Evolutionary conservation across 2,113 vertebrate genomes (phyloP).

Genomic region (Sterrhoptilus dennistouni): DNA sequence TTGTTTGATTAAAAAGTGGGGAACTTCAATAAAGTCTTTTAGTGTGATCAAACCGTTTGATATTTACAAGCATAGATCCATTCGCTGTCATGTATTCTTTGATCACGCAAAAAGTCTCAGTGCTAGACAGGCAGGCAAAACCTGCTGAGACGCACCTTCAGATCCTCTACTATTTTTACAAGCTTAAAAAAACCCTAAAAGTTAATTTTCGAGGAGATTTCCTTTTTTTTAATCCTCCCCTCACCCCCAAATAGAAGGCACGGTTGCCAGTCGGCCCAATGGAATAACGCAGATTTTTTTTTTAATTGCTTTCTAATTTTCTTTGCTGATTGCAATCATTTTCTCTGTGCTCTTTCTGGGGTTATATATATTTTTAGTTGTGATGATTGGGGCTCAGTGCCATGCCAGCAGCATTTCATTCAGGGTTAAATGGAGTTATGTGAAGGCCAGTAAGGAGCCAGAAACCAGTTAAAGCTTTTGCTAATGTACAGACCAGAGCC

Average conservation of each 20-base stretch:
- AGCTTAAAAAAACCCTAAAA: background rate
- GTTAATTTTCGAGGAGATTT: background rate
- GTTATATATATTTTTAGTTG: background rate
- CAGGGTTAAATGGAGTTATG: background rate
- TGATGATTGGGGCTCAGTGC: background rate
- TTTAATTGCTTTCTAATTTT: background rate
- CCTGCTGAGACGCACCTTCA: background rate
- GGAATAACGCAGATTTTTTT: background rate
- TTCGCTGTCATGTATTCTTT: constrained; percentile 70
- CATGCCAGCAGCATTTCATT: background rate
- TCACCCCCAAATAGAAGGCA: background rate
- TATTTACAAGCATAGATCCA: constrained; percentile 50
- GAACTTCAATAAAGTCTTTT: constrained; percentile 26
- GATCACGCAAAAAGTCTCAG: constrained; percentile 50
- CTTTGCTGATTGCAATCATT: background rate
- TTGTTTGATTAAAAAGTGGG: constrained; percentile 29
- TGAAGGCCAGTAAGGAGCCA: background rate
- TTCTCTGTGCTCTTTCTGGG: background rate
- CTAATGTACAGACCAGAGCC: background rate
- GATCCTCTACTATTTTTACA: constrained; percentile 5
- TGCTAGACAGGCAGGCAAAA: background rate
- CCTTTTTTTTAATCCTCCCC: background rate
- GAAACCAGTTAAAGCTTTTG: background rate
- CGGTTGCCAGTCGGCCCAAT: background rate
- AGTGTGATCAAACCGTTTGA: constrained; percentile 50